Conservation (phyloP, 2,888 invertebrate species). For the Phengaris alcon region DNA sequence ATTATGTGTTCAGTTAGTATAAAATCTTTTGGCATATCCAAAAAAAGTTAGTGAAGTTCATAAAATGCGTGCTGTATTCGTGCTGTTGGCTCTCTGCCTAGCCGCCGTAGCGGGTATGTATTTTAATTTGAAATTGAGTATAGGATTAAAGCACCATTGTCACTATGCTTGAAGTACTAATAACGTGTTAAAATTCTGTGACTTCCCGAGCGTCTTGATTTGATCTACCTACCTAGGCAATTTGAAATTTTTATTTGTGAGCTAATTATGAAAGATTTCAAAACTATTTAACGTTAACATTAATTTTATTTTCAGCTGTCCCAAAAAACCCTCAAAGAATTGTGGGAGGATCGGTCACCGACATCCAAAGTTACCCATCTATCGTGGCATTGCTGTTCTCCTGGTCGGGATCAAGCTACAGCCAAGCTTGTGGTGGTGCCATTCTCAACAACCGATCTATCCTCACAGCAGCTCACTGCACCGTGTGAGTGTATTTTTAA, state of each 20-base stretch:
- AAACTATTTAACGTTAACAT: too few relatives aligned
- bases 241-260: too few relatives aligned
- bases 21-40: background rate
- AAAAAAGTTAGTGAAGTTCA: background rate
- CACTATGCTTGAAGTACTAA: too few relatives aligned
- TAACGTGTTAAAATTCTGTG: too few relatives aligned
- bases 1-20: background rate
- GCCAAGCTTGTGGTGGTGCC: constrained; percentile 42
- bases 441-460: constrained; percentile 48
- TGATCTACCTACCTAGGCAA: too few relatives aligned
- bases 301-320: constrained; percentile 27
- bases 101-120: constrained; percentile 43
- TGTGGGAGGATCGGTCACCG: constrained; percentile 49
- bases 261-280: too few relatives aligned
- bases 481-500: constrained; percentile 34
- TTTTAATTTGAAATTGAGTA: background rate
- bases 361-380: constrained; percentile 41
- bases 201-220: too few relatives aligned
- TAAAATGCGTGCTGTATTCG: constrained; percentile 37
- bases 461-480: constrained; percentile 52
- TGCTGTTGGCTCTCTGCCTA: constrained; percentile 40
- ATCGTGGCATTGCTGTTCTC: constrained; percentile 41
- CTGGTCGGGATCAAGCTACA: constrained; percentile 33
- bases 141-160: too few relatives aligned
- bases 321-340: constrained; percentile 41